Percentiles rank a stretch among this genome's conserved stretches.
Evolutionary conservation across 1,140 invertebrate genomes (phyloP).

Genomic region (Polypedilum vanderplanki): DNA sequence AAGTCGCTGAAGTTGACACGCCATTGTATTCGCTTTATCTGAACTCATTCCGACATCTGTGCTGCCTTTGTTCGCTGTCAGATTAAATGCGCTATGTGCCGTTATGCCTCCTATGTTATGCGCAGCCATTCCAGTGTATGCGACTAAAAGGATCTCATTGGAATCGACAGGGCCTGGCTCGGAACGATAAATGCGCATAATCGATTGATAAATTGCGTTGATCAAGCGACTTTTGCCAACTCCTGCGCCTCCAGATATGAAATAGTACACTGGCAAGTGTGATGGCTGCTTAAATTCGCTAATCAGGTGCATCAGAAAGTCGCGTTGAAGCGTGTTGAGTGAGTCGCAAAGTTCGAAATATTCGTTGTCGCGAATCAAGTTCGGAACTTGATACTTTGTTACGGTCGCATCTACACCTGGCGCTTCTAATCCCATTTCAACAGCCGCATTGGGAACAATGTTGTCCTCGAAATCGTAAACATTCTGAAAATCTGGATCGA

Average conservation of each 20-base stretch:
- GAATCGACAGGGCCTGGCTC: background rate
- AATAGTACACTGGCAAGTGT: background rate
- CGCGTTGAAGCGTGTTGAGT: too few relatives aligned
- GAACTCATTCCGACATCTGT: too few relatives aligned
- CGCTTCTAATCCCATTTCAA: too few relatives aligned
- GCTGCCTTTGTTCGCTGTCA: background rate
- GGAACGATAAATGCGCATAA: background rate
- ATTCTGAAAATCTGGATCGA: background rate
- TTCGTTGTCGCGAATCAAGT: background rate
- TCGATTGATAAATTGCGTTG: background rate
- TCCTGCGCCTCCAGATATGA: background rate
- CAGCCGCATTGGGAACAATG: background rate
- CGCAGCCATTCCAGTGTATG: too few relatives aligned
- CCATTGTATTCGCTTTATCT: background rate
- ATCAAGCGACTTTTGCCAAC: background rate
- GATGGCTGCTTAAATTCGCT: background rate
- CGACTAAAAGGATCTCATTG: background rate
- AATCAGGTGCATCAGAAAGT: background rate
- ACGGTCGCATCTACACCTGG: background rate
- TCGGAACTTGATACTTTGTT: background rate
- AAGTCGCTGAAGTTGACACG: conserved; percentile 32
- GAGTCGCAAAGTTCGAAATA: background rate
- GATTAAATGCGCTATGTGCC: background rate
- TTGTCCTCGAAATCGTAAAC: background rate
- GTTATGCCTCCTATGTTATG: background rate